Evolutionary conservation across 2,113 vertebrate species (phyloP), one percentile per base, ranked within the genome.

Genomic region (Argyrosomus japonicus): DNA sequence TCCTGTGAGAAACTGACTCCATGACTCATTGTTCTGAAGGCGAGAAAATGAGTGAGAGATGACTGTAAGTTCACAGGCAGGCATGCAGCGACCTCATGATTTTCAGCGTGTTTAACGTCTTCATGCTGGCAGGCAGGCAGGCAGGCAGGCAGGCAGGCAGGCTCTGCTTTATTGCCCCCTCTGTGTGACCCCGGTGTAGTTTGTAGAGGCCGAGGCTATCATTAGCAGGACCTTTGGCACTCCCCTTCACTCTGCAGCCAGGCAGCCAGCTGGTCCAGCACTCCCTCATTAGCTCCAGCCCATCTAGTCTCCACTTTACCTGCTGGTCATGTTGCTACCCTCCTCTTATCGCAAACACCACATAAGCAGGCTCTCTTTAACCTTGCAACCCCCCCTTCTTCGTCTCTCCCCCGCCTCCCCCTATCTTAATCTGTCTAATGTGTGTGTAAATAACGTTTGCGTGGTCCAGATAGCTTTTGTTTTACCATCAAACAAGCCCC

Each of bases 381-480:
- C 80, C 78, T 80, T 13, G 3, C 36, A 40, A 40, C 32, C 32
- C 25, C 13, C 45, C 14, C 45, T 8, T 36, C 32, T 36, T 40
- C 3, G 2, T 4, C 50, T 6, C 32, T 18, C 56, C 57, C 40
- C 50, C 15, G 1, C 54, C 74, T 47, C 72, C 75, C 25, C 25
- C 51, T 47, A 63, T 79, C 88, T 87, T 89, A 93, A 93, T 90
- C 91, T 89, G 71, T 80, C 68, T 91, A 89, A 89, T 92, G 87
- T 86, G 85, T 88, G 87, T 85, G 91, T 91, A 93, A 93, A 91
- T 84, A 91, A 78, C 0, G 57, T 84, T 80, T 84, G 82, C 88
- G 54, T 71, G 72, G 87, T 88, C 88, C 87, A 85, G 83, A 87
- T 88, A 89, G 86, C 89, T 89, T 89, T 88, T 93, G 91, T 92